These are phyloP conservation scores for Spicauda simplicius DNA, from an alignment of 2,888 invertebrate species.

Conservation along the genomic window DNA sequence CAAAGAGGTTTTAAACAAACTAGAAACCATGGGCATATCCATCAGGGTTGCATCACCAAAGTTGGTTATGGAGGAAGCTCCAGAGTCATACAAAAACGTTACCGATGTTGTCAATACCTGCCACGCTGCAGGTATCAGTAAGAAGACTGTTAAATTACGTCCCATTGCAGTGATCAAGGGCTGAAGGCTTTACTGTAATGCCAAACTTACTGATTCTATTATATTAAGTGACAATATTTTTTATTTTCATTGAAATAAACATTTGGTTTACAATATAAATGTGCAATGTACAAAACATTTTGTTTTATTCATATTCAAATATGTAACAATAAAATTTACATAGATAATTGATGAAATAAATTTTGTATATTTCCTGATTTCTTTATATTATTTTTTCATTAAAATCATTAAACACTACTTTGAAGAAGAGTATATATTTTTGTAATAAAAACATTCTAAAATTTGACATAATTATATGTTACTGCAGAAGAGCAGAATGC, in stretches of 20 bases:
- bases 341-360: too few relatives aligned
- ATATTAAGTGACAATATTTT: not conserved
- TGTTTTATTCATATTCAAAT: not conserved
- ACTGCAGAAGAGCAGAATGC: too few relatives aligned
- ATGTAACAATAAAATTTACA: not conserved
- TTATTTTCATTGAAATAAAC: not conserved
- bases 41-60: conserved; percentile 99
- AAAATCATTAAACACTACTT: too few relatives aligned
- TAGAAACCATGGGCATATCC: conserved; percentile 94
- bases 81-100: conserved; percentile 99
- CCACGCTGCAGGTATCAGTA: conserved; percentile 98
- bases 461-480: too few relatives aligned
- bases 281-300: not conserved
- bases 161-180: conserved; percentile 99
- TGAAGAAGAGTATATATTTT: too few relatives aligned
- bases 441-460: too few relatives aligned
- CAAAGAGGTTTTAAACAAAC: conserved; percentile 92
- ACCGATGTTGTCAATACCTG: conserved; percentile 99
- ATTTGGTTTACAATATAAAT: conserved; percentile 35
- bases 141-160: conserved; percentile 97
- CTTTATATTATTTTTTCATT: too few relatives aligned
- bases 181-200: conserved; percentile 58
- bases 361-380: too few relatives aligned
- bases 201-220: not conserved
- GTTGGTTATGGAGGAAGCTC: conserved; percentile 99